Conservation (phyloP, 2,113 vertebrate genomes). For the Misgurnus mizolepis region DNA sequence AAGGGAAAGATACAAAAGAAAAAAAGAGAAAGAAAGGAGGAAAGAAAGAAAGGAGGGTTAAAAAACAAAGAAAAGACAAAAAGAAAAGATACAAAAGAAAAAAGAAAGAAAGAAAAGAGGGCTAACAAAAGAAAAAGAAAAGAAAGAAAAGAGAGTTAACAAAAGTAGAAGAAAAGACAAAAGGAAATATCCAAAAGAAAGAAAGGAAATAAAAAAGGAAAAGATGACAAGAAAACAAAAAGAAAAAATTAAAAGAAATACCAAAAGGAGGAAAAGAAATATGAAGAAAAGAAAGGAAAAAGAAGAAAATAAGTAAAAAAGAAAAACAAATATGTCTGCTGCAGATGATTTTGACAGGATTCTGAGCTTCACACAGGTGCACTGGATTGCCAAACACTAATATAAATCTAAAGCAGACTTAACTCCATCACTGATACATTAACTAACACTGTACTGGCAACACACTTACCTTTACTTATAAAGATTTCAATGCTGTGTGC, state of each 20-base stretch:
- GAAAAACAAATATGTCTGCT: slow-evolving; percentile 60
- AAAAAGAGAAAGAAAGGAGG: too few species aligned
- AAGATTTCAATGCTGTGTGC: slow-evolving; percentile 38
- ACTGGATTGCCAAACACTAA: slow-evolving; percentile 19
- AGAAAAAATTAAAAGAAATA: too few species aligned
- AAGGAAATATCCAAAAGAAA: slow-evolving; percentile 1
- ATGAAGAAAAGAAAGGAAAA: too few species aligned
- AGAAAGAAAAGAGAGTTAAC: neutral
- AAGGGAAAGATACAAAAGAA: too few species aligned
- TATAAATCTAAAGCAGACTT: slow-evolving; percentile 10
- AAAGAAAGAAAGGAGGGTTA: too few species aligned
- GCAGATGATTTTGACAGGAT: slow-evolving; percentile 68
- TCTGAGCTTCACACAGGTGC: slow-evolving; percentile 33
- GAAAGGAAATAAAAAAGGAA: neutral
- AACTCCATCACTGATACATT: neutral
- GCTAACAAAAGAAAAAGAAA: neutral
- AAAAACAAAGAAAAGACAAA: too few species aligned
- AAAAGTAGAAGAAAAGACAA: neutral
- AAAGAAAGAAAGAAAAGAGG: neutral
- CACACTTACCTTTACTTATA: slow-evolving; percentile 53
- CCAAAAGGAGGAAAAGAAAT: too few species aligned
- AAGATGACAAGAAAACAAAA: too few species aligned
- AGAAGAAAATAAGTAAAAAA: neutral
- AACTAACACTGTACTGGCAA: slow-evolving; percentile 52
- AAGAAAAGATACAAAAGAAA: too few species aligned